These are phyloP conservation scores for Galeopterus variegatus DNA, from an alignment of 2,113 vertebrate genomes.

Conservation along the genomic window DNA sequence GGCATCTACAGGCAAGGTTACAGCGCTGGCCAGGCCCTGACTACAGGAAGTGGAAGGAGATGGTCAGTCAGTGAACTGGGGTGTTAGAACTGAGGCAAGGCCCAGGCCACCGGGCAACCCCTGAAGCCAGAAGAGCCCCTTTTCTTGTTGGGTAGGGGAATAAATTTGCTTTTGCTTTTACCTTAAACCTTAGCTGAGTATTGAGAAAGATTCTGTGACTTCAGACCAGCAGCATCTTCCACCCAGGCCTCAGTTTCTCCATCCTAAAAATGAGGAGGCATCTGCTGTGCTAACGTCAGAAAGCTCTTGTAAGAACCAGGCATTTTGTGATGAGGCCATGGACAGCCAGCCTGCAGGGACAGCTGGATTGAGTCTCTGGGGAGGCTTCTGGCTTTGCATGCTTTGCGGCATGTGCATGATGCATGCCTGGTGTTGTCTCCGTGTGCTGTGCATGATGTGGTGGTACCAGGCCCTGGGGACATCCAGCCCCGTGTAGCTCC, in stretches of 20 bases:
- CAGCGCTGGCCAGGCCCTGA: neutral
- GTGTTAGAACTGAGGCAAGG: neutral
- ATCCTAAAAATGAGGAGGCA: neutral
- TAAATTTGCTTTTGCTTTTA: neutral
- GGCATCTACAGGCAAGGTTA: neutral
- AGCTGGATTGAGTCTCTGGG: neutral
- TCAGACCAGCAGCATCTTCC: neutral
- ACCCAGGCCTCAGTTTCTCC: neutral
- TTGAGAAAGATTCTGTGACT: neutral
- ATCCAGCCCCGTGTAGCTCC: conserved; percentile 33
- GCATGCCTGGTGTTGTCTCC: neutral
- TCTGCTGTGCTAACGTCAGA: neutral
- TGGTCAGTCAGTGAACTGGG: neutral
- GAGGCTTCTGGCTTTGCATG: neutral
- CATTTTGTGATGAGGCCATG: neutral
- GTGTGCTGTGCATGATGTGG: neutral
- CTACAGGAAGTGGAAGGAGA: neutral
- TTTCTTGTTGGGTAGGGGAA: neutral
- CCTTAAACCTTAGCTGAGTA: neutral
- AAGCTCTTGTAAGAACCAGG: neutral
- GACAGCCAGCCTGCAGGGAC: neutral
- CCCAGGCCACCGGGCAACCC: neutral
- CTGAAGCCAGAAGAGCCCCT: neutral
- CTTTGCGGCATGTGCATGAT: neutral
- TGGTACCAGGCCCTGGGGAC: conserved; percentile 33